These are phyloP conservation scores for Ophthalmolycus amberensis DNA, from an alignment of 2,113 vertebrate genomes.

Conservation along the genomic window DNA sequence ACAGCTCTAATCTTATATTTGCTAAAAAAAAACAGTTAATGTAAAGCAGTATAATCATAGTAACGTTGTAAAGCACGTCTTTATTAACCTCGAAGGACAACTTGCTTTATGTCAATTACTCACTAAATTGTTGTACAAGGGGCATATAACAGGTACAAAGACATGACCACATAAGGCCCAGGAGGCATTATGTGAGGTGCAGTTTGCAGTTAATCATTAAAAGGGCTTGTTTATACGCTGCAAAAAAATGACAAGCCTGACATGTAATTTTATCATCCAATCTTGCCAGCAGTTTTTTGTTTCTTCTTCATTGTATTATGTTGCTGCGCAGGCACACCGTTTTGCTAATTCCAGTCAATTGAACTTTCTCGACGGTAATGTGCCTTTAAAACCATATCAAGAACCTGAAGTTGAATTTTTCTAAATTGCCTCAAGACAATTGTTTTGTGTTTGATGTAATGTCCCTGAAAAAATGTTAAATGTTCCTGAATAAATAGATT, in stretches of 20 bases:
- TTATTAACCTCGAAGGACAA: slow-evolving; percentile 7
- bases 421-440: slow-evolving; percentile 18
- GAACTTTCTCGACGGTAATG: not conserved
- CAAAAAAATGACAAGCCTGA: slow-evolving; percentile 4
- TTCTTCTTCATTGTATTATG: not conserved
- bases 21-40: not conserved
- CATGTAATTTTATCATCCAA: slow-evolving; percentile 4
- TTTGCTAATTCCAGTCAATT: not conserved
- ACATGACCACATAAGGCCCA: slow-evolving; percentile 7
- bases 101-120: slow-evolving; percentile 24
- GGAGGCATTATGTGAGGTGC: slow-evolving; percentile 18
- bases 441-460: slow-evolving; percentile 26
- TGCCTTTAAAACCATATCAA: slow-evolving; percentile 25
- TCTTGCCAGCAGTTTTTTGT: not conserved
- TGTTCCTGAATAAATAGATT: not conserved
- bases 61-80: not conserved
- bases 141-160: slow-evolving; percentile 29
- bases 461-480: slow-evolving; percentile 11
- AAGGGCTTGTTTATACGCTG: slow-evolving; percentile 24
- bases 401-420: slow-evolving; percentile 7
- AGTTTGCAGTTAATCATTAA: slow-evolving; percentile 29
- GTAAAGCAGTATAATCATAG: not conserved
- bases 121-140: slow-evolving; percentile 25
- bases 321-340: not conserved
- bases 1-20: not conserved